phyloP scores from a whole-genome alignment of 2,113 vertebrate genomes.

The Vulpes lagopus region DNA sequence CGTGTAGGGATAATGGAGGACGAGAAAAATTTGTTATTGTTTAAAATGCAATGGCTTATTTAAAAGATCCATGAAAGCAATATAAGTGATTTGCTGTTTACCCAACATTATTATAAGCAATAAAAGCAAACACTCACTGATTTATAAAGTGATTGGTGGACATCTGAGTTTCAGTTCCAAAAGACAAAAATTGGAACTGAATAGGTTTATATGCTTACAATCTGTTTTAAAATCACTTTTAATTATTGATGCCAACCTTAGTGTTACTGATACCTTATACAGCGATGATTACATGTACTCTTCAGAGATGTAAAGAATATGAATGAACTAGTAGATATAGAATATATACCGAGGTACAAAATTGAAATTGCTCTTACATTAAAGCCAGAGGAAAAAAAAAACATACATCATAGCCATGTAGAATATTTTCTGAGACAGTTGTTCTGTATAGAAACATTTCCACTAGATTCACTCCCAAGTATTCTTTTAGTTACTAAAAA shows the following conservation, averaged over 20 bases:
- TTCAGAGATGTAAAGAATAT: background rate
- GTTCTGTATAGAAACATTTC: slow-evolving; percentile 28
- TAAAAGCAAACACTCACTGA: background rate
- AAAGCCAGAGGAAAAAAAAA: slow-evolving; percentile 3
- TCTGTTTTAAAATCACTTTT: background rate
- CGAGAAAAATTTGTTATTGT: background rate
- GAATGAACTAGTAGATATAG: background rate
- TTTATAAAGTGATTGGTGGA: background rate
- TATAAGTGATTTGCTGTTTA: background rate
- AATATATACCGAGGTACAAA: background rate
- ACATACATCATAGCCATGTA: background rate
- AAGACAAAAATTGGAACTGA: background rate
- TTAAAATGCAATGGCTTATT: slow-evolving; percentile 2
- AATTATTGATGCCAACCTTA: background rate
- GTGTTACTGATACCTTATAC: background rate
- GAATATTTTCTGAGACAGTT: slow-evolving; percentile 31
- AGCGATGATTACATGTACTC: background rate
- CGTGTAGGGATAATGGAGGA: background rate
- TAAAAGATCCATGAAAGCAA: background rate
- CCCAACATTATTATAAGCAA: background rate
- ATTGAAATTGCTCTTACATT: background rate
- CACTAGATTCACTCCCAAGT: slow-evolving; percentile 14
- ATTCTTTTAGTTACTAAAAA: slow-evolving; percentile 64
- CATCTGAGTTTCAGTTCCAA: background rate
- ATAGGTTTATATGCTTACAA: background rate